Evolutionary conservation across 2,113 vertebrate species (phyloP).

Genomic region (Carassius gibelio): DNA sequence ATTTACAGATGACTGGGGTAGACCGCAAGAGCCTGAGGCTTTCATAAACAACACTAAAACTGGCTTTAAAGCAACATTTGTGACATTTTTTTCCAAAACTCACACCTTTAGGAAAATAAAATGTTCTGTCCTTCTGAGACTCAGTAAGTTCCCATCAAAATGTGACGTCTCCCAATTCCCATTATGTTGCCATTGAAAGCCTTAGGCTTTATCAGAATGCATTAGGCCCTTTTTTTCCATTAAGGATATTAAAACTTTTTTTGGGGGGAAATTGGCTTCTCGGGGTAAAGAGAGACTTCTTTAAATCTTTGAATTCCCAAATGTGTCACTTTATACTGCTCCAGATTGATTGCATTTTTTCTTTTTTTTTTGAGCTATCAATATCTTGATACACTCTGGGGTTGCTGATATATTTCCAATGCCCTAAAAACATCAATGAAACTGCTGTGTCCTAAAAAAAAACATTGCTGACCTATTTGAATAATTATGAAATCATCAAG

Average conservation of each 20-base stretch:
- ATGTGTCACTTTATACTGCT: slow-evolving; percentile 23
- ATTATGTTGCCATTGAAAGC: slow-evolving; percentile 30
- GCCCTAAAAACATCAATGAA: slow-evolving; percentile 25
- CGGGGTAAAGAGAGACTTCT: neutral
- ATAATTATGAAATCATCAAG: slow-evolving; percentile 3
- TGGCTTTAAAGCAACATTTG: neutral
- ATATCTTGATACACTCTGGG: slow-evolving; percentile 12
- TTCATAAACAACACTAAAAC: slow-evolving; percentile 45
- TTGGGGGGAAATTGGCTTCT: slow-evolving; percentile 24
- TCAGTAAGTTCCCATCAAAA: slow-evolving; percentile 9
- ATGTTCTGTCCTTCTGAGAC: slow-evolving; percentile 1
- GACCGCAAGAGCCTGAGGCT: slow-evolving; percentile 35
- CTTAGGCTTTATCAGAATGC: slow-evolving; percentile 33
- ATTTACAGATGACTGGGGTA: slow-evolving; percentile 40
- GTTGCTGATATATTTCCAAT: slow-evolving; percentile 23
- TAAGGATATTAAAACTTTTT: slow-evolving; percentile 31
- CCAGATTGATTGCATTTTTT: slow-evolving; percentile 18
- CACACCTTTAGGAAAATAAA: slow-evolving; percentile 4
- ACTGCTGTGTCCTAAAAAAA: slow-evolving; percentile 27
- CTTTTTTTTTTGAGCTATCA: neutral
- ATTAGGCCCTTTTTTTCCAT: slow-evolving; percentile 22
- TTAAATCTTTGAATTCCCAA: slow-evolving; percentile 19
- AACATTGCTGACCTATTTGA: slow-evolving; percentile 38
- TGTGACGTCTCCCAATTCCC: slow-evolving; percentile 10
- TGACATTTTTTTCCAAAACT: neutral